Evolutionary conservation across 2,113 vertebrate genomes (phyloP).

Genomic region (Labeo catla): DNA sequence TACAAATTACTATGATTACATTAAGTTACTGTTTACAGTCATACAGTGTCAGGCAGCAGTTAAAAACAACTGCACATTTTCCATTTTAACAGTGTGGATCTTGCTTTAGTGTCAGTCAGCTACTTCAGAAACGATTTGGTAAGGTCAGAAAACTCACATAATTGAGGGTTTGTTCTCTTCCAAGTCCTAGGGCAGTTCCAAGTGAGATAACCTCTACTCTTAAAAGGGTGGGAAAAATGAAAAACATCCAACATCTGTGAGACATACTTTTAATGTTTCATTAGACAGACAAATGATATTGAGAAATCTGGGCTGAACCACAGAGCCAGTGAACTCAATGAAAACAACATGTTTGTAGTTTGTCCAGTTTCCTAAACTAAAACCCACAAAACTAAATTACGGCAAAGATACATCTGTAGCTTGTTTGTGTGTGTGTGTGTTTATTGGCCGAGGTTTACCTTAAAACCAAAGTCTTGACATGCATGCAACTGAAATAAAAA

Average conservation of each 20-base stretch:
- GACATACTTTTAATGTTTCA: neutral
- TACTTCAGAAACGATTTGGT: neutral
- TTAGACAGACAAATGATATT: neutral
- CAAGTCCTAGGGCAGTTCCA: too few species aligned
- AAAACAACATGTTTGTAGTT: conserved; percentile 50
- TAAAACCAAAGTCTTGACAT: neutral
- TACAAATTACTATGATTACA: neutral
- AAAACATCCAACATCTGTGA: conserved; percentile 11
- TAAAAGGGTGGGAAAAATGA: conserved; percentile 1
- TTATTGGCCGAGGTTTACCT: neutral
- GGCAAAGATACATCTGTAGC: conserved; percentile 34
- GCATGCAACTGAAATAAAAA: neutral
- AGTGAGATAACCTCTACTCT: neutral
- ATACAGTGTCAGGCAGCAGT: neutral
- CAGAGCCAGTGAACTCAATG: conserved; percentile 13
- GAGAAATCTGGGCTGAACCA: conserved; percentile 40
- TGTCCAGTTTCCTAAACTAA: conserved; percentile 11
- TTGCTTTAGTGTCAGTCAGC: neutral
- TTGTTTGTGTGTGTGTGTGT: neutral
- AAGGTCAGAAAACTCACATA: neutral
- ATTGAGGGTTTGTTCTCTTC: neutral
- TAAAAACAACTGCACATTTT: neutral
- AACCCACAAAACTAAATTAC: conserved; percentile 41
- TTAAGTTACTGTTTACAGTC: neutral
- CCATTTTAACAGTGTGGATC: neutral